Conservation (phyloP, 2,797 vertebrate genomes). For the Calcarius lapponicus region DNA sequence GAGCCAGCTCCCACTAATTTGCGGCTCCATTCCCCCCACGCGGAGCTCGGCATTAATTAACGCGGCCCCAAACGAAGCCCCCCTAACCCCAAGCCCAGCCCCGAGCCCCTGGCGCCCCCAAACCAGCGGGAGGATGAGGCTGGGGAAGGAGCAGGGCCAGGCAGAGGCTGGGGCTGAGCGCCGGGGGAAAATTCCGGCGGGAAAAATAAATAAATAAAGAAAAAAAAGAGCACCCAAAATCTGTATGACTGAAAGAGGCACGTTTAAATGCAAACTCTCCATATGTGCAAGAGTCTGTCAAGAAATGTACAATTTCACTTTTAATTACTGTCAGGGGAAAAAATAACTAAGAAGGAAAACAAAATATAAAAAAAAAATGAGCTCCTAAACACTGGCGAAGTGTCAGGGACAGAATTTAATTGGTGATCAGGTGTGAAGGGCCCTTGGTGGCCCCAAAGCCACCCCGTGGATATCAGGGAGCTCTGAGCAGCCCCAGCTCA, state of each 20-base stretch:
- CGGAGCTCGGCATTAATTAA: constrained; percentile 12
- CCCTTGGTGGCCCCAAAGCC: background rate
- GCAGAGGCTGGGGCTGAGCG: background rate
- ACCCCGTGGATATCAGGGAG: rapidly evolving
- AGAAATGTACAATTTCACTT: constrained; percentile 68
- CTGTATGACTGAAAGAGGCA: constrained; percentile 71
- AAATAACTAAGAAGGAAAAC: constrained; percentile 58
- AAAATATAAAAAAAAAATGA: background rate
- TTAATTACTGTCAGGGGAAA: constrained; percentile 64
- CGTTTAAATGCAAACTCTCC: constrained; percentile 69
- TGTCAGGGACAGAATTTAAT: background rate
- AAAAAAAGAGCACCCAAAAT: constrained; percentile 64
- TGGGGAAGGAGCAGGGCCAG: background rate
- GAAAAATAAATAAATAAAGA: constrained; percentile 13
- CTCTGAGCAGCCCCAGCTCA: background rate
- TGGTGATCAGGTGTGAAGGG: background rate
- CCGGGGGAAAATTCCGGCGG: background rate
- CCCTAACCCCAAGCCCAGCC: background rate
- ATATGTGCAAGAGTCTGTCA: constrained; percentile 71
- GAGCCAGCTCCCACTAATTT: constrained; percentile 1
- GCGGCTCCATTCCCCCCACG: background rate
- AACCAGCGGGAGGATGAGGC: background rate
- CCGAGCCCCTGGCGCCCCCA: background rate
- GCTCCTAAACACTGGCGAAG: background rate
- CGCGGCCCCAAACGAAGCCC: background rate